These are phyloP conservation scores for Aramus guarauna DNA, from an alignment of 2,113 vertebrate genomes.

Conservation along the genomic window DNA sequence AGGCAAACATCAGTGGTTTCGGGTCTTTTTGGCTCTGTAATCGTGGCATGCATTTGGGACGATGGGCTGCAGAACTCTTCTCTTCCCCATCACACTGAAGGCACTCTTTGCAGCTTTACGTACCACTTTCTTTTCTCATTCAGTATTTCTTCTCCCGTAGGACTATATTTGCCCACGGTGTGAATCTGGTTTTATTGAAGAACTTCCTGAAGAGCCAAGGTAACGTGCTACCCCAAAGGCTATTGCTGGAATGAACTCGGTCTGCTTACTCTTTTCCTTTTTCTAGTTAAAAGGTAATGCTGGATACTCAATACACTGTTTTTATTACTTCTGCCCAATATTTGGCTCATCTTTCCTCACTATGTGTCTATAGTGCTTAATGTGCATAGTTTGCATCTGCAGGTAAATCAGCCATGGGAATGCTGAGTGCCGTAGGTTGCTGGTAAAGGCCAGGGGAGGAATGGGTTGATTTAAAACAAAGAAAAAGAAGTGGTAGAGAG, in stretches of 20 bases:
- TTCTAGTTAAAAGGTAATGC: neutral
- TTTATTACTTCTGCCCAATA: neutral
- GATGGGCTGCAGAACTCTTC: neutral
- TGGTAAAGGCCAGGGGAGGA: neutral
- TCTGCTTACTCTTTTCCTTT: neutral
- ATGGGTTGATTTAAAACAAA: neutral
- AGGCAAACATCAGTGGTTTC: neutral
- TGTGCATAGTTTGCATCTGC: neutral
- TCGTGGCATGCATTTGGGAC: rapidly evolving
- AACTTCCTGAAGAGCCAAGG: conserved; percentile 91
- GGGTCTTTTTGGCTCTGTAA: neutral
- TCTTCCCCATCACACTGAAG: neutral
- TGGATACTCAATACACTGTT: neutral
- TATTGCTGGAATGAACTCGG: neutral
- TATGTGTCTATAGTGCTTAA: neutral
- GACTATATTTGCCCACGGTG: conserved; percentile 94
- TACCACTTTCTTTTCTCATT: neutral
- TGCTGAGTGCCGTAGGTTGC: rapidly evolving
- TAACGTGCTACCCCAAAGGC: conserved; percentile 33
- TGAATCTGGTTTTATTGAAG: conserved; percentile 95
- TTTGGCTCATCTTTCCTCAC: neutral
- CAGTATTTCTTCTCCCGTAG: conserved; percentile 53
- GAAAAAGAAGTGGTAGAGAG: neutral
- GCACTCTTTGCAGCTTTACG: neutral
- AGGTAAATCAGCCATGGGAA: neutral